Evolutionary conservation across 2,888 invertebrate genomes (phyloP), one percentile per base, ranked within the genome.

Genomic region (Ichneumon xanthorius): DNA sequence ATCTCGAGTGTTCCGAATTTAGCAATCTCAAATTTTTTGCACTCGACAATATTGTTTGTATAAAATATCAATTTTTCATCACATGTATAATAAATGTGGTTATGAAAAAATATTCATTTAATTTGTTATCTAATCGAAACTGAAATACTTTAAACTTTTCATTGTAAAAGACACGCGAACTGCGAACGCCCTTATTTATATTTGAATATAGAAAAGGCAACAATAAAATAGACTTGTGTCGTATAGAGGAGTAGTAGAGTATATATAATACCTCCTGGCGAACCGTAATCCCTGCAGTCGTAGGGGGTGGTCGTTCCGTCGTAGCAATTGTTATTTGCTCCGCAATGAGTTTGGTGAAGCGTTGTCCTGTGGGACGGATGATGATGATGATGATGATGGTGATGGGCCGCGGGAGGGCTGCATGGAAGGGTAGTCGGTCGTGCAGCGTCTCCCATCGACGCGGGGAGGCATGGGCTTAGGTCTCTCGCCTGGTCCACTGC

Each of bases 391-490:
- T 40, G 40, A 70, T 83, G 84, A 72, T 80, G 84, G 63, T 84
- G 87, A 87, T 93, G 92, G 87, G 91, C 92, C 86, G 95, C 94
- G 86, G 96, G 92, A 88, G 93, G 94, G 89, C 95, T 95, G 75
- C 95, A 96, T 79, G 95, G 95, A 87, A 95, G 95, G 85, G 95
- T 96, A 86, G 96, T 96, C 88, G 94, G 95, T 88, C 93, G 90
- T 79, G 92, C 93, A 85, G 94, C 93, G 95, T 95, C 95, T 88
- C 95, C 95, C 95, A 95, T 95, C 90, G 95, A 95, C 91, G 96
- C 96, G 82, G 97, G 97, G 87, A 97, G 96, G 92, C 96, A 96
- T 89, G 97, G 97, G 92, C 96, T 96, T 88, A 96, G 95, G 92
- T 96, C 96, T 91, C 96, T 95, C 89, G 96, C 96, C 92, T 96